These are phyloP conservation scores for Proterorhinus semilunaris DNA, from an alignment of 2,113 vertebrate species.

Conservation along the genomic window DNA sequence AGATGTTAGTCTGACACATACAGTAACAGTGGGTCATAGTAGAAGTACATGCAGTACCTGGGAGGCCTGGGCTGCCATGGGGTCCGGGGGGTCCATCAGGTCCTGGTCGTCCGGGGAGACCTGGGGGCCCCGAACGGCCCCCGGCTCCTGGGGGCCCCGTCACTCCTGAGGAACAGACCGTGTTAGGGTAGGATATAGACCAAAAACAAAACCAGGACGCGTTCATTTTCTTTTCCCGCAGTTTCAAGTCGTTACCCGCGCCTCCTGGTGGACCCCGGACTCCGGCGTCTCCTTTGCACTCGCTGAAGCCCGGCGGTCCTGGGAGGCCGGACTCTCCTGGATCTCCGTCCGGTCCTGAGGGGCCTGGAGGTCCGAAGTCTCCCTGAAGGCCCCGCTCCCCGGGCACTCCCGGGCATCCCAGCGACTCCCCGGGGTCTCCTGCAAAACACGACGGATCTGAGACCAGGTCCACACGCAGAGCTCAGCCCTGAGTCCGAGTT, in stretches of 20 bases:
- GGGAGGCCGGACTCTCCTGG: constrained; percentile 39
- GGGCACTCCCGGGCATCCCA: background rate
- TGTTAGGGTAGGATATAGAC: background rate
- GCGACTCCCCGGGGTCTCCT: background rate
- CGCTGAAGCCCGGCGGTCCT: constrained; percentile 58
- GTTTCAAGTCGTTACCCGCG: constrained; percentile 34
- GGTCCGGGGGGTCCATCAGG: constrained; percentile 51
- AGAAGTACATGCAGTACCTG: constrained; percentile 45
- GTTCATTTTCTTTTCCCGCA: no score
- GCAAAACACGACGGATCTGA: background rate
- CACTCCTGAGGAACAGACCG: constrained; percentile 51
- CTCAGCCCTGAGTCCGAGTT: no score
- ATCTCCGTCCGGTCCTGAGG: constrained; percentile 57
- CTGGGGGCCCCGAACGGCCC: constrained; percentile 61
- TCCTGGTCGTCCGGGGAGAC: constrained; percentile 57
- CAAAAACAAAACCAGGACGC: no score
- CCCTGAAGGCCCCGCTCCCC: background rate
- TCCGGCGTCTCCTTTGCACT: constrained; percentile 62
- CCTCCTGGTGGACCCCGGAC: constrained; percentile 38
- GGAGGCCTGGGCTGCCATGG: constrained; percentile 47
- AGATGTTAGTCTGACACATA: no score
- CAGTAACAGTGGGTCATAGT: no score
- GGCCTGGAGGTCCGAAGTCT: constrained; percentile 30
- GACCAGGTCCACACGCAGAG: background rate
- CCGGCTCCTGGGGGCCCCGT: constrained; percentile 62